Evolutionary conservation across 2,113 vertebrate species (phyloP).

Genomic region (Tragelaphus buxtoni): DNA sequence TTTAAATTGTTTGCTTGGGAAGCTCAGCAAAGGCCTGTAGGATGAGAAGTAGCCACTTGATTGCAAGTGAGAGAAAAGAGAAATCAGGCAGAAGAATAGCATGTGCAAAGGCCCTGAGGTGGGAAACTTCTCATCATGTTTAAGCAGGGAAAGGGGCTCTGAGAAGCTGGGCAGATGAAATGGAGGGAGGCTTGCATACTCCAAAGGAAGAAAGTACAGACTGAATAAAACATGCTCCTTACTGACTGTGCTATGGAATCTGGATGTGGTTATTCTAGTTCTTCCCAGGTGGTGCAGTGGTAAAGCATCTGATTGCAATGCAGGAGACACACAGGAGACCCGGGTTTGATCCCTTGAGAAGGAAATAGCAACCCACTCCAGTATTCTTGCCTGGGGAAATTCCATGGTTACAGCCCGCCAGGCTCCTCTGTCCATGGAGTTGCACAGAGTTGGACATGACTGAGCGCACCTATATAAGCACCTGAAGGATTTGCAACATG

Average conservation of each 20-base stretch:
- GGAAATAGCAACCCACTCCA: background rate
- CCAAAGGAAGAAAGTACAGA: background rate
- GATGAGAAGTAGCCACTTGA: background rate
- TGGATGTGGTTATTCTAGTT: background rate
- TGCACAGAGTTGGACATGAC: background rate
- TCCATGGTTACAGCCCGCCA: background rate
- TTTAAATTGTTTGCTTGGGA: background rate
- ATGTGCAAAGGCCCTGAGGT: background rate
- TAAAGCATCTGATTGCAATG: background rate
- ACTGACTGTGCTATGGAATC: fast-evolving
- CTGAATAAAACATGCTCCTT: background rate
- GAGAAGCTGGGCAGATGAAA: background rate
- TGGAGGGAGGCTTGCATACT: background rate
- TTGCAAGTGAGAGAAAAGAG: background rate
- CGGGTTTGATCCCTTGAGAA: background rate
- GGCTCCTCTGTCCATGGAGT: background rate
- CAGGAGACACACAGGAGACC: background rate
- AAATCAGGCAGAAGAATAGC: background rate
- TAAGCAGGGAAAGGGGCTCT: background rate
- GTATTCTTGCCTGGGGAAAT: background rate
- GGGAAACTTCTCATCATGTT: fast-evolving
- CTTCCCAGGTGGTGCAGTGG: background rate
- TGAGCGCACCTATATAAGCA: background rate
- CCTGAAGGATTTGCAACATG: background rate
- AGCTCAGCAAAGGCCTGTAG: background rate